Evolutionary conservation across 2,888 invertebrate species (phyloP), one percentile per base, ranked within the genome.

Genomic region (Rhaphigaster nebulosa): DNA sequence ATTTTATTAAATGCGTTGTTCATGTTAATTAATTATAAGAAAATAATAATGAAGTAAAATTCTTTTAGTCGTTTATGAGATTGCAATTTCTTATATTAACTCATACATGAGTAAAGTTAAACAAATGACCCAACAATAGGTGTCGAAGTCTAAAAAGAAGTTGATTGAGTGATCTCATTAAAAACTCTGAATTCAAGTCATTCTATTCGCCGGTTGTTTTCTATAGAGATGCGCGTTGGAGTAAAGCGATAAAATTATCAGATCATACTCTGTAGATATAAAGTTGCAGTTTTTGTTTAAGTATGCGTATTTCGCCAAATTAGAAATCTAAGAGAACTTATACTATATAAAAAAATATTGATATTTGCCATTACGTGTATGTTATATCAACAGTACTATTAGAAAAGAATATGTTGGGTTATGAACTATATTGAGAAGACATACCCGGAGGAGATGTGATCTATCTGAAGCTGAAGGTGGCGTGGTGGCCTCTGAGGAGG

Each of bases 401-500:
- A 65, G n/a, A 65, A 13, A 65, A n/a, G 34, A 70, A 23, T 34
- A 38, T 76, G 26, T 18, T 76, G 20, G 6, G 5, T 34, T 34
- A 0, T 34, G 38, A 38, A 76, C 34, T 76, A 76, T 76, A 76
- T 76, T 76, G 70, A 76, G 38, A 38, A 76, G 34, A 76, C 70
- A 84, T 84, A 50, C 45, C 45, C 45, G 45, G 84, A 84, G 84
- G 13, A n/a, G 45, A 84, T 12, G 84, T 84, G 84, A 84, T 84
- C 84, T 84, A 84, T 84, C 45, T 84, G 45, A 50, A 41, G 84
- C 84, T 84, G 84, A 84, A 50, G 84, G 84, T 45, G 84, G 84
- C 84, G n/a, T 15, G 84, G 13, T 84, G 45, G 45, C 84, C 84
- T 84, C 84, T 84, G 84, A 41, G 84, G 45, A 29, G 1, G 65